Conservation (phyloP, 1,140 invertebrate species). For the Drosophila santomea region DNA sequence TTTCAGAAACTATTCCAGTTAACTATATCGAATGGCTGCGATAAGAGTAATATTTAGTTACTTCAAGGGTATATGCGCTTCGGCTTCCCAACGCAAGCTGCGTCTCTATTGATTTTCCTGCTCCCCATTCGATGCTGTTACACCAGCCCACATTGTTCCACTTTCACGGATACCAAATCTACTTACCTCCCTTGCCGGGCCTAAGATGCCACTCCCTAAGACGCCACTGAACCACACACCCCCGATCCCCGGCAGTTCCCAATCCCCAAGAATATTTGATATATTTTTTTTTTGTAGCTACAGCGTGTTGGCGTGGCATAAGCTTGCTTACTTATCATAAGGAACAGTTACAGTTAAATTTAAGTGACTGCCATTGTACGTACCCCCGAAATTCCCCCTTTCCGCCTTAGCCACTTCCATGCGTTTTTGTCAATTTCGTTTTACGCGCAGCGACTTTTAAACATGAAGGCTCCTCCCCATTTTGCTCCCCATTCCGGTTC, state of each 20-base stretch:
- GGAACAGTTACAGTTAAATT: conserved; percentile 61
- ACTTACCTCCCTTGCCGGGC: conserved; percentile 8
- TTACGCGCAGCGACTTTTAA: conserved; percentile 68
- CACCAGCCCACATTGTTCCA: background rate
- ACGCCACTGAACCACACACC: no score
- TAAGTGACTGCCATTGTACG: conserved; percentile 47
- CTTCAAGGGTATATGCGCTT: no score
- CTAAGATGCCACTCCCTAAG: no score
- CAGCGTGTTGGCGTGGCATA: conserved; percentile 34
- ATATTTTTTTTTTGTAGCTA: conserved; percentile 11
- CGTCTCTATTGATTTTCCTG: background rate
- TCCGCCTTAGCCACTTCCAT: conserved; percentile 57
- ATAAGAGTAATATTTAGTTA: no score
- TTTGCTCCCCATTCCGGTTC: conserved; percentile 3
- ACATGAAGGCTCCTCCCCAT: conserved; percentile 45
- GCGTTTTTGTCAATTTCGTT: conserved; percentile 74
- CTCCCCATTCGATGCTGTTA: no score
- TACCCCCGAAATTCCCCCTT: background rate
- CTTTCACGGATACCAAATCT: conserved; percentile 8
- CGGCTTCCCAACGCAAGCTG: no score
- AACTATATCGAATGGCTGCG: no score
- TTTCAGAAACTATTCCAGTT: no score
- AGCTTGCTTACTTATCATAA: conserved; percentile 58
- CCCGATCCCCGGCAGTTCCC: background rate
- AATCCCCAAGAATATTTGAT: conserved; percentile 8